Evolutionary conservation across 2,797 vertebrate species (phyloP).

Genomic region (Tapera naevia): DNA sequence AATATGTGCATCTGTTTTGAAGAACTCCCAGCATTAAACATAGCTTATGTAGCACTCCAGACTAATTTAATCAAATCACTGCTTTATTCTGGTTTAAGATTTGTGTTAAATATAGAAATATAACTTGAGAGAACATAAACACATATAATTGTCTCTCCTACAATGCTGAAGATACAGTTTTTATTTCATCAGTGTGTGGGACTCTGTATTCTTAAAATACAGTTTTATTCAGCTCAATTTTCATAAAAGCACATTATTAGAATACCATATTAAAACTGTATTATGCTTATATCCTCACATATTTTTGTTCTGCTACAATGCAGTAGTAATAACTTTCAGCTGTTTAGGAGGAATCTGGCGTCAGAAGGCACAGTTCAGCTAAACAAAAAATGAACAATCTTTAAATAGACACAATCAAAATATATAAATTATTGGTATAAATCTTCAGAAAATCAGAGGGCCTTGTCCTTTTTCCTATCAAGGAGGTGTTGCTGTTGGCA

Average conservation of each 20-base stretch:
- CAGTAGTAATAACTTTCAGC: slow-evolving; percentile 12
- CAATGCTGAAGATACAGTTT: neutral
- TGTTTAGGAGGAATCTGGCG: slow-evolving; percentile 37
- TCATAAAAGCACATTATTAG: neutral
- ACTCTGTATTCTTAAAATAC: neutral
- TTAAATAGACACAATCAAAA: neutral
- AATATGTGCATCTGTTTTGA: neutral
- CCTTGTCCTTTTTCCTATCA: neutral
- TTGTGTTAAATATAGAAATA: neutral
- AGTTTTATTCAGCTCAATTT: neutral
- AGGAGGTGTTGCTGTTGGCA: neutral
- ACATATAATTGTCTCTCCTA: neutral
- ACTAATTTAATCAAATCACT: slow-evolving; percentile 25
- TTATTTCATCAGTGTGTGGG: neutral
- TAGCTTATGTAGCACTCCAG: neutral
- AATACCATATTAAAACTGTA: neutral
- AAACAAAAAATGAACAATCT: neutral
- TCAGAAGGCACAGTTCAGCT: neutral
- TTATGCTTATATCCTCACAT: neutral
- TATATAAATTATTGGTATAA: neutral
- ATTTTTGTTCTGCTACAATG: neutral
- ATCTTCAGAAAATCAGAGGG: neutral
- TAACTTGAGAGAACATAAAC: neutral
- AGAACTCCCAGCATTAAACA: neutral
- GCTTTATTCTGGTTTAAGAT: neutral